These are phyloP conservation scores for Theristicus caerulescens DNA, from an alignment of 2,113 vertebrate species.

Conservation along the genomic window DNA sequence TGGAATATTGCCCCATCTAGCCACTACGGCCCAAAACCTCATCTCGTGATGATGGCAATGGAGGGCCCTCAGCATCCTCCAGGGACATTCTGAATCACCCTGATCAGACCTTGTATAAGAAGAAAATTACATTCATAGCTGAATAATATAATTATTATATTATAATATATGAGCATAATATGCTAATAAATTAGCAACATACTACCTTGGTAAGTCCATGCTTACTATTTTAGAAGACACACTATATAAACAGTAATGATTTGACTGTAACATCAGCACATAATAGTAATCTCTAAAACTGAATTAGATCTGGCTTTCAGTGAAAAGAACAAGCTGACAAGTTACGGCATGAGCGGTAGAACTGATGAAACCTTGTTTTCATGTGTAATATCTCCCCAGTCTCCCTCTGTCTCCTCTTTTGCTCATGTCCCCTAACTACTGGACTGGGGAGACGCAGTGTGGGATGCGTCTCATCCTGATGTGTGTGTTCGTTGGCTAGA, in stretches of 20 bases:
- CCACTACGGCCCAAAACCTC: not conserved
- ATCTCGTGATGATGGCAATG: not conserved
- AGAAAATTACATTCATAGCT: not conserved
- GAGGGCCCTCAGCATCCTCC: not conserved
- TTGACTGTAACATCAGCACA: not conserved
- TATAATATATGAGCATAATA: not conserved
- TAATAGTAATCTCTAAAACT: not conserved
- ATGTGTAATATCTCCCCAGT: not conserved
- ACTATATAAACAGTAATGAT: not conserved
- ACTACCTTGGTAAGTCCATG: not conserved
- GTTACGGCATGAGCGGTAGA: not conserved
- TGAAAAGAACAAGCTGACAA: not conserved
- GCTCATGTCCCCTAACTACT: accelerated
- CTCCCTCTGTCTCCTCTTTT: not conserved
- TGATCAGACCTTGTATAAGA: not conserved
- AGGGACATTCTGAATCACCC: not conserved
- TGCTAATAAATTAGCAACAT: not conserved
- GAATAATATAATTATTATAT: not conserved
- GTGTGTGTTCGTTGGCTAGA: accelerated
- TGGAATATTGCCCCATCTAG: not conserved
- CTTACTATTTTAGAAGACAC: not conserved
- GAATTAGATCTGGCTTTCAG: not conserved
- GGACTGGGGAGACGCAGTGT: accelerated
- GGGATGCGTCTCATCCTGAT: not conserved
- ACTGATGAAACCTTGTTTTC: not conserved